Evolutionary conservation across 2,888 invertebrate species (phyloP), one percentile per base, ranked within the genome.

Genomic region (Catocala sponsa): DNA sequence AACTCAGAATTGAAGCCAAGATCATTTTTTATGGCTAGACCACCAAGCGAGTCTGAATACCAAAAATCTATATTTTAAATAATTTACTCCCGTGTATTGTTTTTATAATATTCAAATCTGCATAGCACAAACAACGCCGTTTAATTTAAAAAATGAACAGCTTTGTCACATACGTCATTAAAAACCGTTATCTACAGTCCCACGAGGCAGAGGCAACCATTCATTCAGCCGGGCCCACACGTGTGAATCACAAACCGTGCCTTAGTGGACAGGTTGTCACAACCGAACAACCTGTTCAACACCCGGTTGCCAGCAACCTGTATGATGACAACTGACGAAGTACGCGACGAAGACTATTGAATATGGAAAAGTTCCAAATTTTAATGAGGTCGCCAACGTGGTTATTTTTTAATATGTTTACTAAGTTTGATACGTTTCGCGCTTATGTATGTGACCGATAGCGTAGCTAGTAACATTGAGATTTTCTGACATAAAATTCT

Each of bases 111-210:
- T 38, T 38, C 35, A 38, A 38, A 38, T 38, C 7, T 9, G 35
- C 7, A 7, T 6, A 38, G 1, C 11, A 33, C 10, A 46, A 38
- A 46, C 33, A 12, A 7, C n/a, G 11, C 38, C 6, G 15, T 15
- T 12, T 7, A n/a, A 13, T 43, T 13, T 56, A n/a, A 6, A 56
- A 49, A 50, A n/a, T 5, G 9, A 48, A 43, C 25, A 49, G 13
- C 15, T 32, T 59, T 63, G 70, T 64, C 63, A 15, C 46, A 59
- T 35, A 46, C 46, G 43, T 53, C 25, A 49, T 51, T 13, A 51
- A 41, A 52, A 51, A 74, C 78, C 72, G 74, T 75, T 74, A 74
- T 6, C 12, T 48, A 11, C 7, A 47, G n/a, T n/a, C 15, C 4
- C 38, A 12, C 38, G 56, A 51, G n/a, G 46, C 50, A 59, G 47